Base-by-base conservation (phyloP, 1,140 invertebrate species). In the Trachymyrmex cornetzi region DNA sequence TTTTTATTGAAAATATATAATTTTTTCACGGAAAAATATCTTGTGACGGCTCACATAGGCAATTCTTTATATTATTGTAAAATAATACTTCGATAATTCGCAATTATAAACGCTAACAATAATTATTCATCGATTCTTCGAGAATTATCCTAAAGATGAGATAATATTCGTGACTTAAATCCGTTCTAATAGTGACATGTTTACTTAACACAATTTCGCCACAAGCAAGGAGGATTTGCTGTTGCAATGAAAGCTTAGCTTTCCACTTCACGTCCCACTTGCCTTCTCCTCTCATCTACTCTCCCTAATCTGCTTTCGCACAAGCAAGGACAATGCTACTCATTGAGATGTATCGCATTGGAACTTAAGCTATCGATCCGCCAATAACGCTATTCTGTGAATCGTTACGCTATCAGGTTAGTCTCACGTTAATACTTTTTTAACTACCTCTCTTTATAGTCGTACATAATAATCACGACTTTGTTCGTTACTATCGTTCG, bases 301-400 rank as follows among this genome's bases (percentile, higher is more conserved):
- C 16, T 44, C 11, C 24, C 48, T 85, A 77, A 85, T 77, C 75
- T 79, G 74, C 74, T 34, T 57, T 74, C 55, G 69, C 67, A 61
- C 57, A 84, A 38, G 22, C 69, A 27, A 87, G 72, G 38, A 84
- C 80, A 84, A 84, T 84, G 38, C 69, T 55, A n/a, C 14, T 61
- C 80, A 61, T 75, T 84, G 63, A 61, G 64, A 61, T 74, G 77
- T 82, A 87, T 87, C 50, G 44, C 53, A 53, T 89, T 61, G 72
- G 14, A 87, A 88, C 80, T 88, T 80, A 66, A 69, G 44, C 59
- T 81, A 86, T 87, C 77, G 87, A 87, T 87, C 67, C 72, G 27
- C 38, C 53, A 55, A 71, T 67, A 74, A 57, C 63, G 50, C 14
- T 24, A 12, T 24, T 27, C 30, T 50, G 72, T 50, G 34, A 19